A percentile compares a stretch with the other conserved stretches of the same genome.
Evolutionary conservation across 2,888 invertebrate genomes (phyloP).

Genomic region (Macaria liturata): DNA sequence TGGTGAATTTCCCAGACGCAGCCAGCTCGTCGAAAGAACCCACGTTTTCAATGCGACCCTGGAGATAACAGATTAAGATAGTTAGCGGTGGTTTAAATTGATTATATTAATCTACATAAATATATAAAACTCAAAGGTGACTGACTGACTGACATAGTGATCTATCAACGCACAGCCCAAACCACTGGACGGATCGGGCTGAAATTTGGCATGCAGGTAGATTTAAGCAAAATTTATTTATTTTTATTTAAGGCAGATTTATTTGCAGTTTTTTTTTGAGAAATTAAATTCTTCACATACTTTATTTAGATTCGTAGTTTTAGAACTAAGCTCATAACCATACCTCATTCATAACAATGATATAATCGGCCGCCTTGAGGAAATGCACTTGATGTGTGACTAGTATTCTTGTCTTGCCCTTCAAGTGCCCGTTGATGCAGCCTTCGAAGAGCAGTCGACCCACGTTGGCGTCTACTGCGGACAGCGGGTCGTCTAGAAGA

Average conservation of each 20-base stretch:
- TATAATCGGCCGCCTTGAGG: constrained; percentile 86
- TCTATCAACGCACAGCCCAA: too few relatives aligned
- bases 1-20: constrained; percentile 82
- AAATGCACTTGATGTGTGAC: constrained; percentile 95
- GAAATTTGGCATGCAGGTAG: too few relatives aligned
- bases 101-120: too few relatives aligned
- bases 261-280: too few relatives aligned
- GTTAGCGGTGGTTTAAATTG: neutral
- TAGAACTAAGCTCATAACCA: too few relatives aligned
- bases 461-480: constrained; percentile 93
- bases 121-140: too few relatives aligned
- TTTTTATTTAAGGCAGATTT: too few relatives aligned
- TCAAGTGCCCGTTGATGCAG: constrained; percentile 87
- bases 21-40: constrained; percentile 84
- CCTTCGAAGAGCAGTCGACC: constrained; percentile 90
- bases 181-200: too few relatives aligned
- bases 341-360: constrained; percentile 84
- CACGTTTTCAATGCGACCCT: constrained; percentile 84
- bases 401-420: constrained; percentile 87
- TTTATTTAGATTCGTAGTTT: too few relatives aligned
- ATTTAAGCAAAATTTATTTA: too few relatives aligned
- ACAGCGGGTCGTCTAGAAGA: constrained; percentile 92
- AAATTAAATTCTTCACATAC: too few relatives aligned
- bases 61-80: constrained; percentile 11
- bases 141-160: too few relatives aligned